A percentile compares a stretch with the other conserved stretches of the same genome.
Evolutionary conservation across 2,888 invertebrate genomes (phyloP).

Genomic region (Troides oblongomaculatus): DNA sequence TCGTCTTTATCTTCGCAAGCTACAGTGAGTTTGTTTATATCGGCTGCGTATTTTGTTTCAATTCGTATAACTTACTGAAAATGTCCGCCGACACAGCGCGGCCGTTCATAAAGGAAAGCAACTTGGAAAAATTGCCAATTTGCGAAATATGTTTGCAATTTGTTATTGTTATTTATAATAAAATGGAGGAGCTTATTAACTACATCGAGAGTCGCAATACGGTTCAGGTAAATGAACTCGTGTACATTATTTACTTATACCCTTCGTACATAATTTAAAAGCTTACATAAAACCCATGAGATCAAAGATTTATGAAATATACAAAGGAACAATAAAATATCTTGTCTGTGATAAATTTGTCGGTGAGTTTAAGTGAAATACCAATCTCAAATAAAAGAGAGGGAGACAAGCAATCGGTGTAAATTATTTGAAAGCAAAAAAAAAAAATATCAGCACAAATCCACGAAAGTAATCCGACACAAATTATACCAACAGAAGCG

Average conservation of each 20-base stretch:
- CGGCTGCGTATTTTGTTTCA: conserved; percentile 2
- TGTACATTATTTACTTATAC: too few species aligned
- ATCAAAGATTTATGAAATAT: too few species aligned
- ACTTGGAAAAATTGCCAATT: conserved; percentile 17
- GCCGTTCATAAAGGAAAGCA: conserved; percentile 1
- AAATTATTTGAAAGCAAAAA: conserved; percentile 7
- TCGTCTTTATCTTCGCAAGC: too few species aligned
- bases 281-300: too few species aligned
- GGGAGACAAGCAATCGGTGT: conserved; percentile 10
- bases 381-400: not conserved
- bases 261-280: too few species aligned
- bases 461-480: conserved; percentile 3
- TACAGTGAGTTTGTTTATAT: not conserved
- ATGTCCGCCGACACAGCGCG: not conserved
- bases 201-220: conserved; percentile 1
- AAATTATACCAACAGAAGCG: conserved; percentile 17
- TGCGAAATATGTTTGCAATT: conserved; percentile 23
- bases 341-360: too few species aligned
- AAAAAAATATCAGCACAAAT: not conserved
- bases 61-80: conserved; percentile 1
- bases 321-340: too few species aligned
- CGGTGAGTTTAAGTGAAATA: too few species aligned
- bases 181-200: conserved; percentile 8
- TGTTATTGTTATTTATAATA: conserved; percentile 20
- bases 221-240: conserved; percentile 1